Percentiles rank a stretch among this genome's conserved stretches.
Evolutionary conservation across 1,140 invertebrate genomes (phyloP).

Genomic region (Tyrophagus putrescentiae): DNA sequence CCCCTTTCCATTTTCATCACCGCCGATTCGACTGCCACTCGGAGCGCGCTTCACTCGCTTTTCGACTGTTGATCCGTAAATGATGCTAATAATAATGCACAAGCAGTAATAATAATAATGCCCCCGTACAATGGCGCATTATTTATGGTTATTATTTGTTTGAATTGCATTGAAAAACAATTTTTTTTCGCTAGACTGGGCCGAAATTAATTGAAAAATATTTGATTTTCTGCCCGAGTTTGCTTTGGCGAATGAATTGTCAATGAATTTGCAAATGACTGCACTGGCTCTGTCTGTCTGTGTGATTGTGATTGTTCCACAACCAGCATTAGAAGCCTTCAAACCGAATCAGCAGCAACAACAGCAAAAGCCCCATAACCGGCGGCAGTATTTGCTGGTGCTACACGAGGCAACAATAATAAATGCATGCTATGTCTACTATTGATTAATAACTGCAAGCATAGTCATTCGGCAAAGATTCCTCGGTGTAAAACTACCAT

Average conservation of each 20-base stretch:
- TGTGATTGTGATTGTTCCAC: no score
- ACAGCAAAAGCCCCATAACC: neutral
- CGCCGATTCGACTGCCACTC: no score
- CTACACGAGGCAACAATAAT: neutral
- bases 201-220: constrained; percentile 12
- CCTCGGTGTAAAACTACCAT: neutral
- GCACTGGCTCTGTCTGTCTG: no score
- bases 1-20: no score
- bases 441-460: constrained; percentile 10
- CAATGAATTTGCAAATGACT: no score
- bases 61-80: constrained; percentile 13
- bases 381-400: neutral
- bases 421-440: neutral
- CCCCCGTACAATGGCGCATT: neutral
- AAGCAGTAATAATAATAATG: no score
- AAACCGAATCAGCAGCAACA: no score
- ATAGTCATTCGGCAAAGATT: neutral
- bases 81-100: constrained; percentile 8
- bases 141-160: constrained; percentile 5
- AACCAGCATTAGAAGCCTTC: no score
- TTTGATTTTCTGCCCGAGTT: constrained; percentile 8
- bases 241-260: no score
- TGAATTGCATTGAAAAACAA: neutral
- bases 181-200: neutral
- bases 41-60: no score